Conservation (phyloP, 2,797 vertebrate species). For the Sebastiscus tertius region DNA sequence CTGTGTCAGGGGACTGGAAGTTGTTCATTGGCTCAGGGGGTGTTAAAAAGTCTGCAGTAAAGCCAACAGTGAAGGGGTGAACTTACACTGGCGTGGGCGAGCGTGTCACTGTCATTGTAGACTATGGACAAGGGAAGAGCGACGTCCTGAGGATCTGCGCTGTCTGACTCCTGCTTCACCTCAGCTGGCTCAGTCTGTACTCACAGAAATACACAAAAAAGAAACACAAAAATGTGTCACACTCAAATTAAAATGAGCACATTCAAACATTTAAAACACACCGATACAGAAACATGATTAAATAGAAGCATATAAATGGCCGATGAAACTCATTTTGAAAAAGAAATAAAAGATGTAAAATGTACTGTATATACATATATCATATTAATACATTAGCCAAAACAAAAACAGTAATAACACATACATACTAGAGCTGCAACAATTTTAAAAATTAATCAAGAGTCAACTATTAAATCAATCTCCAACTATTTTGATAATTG, state of each 20-base stretch:
- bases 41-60: not conserved
- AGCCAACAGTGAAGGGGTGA: not conserved
- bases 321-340: not conserved
- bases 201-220: slow-evolving; percentile 18
- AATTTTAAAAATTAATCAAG: too few relatives aligned
- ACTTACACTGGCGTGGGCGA: slow-evolving; percentile 94
- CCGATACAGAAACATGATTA: not conserved
- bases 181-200: slow-evolving; percentile 78
- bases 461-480: too few relatives aligned
- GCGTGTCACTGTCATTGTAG: slow-evolving; percentile 90
- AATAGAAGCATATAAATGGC: not conserved
- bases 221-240: not conserved
- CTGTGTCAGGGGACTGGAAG: not conserved
- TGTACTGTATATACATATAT: too few relatives aligned
- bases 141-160: slow-evolving; percentile 76
- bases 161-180: slow-evolving; percentile 71
- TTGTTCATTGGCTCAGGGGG: not conserved
- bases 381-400: not conserved
- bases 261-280: not conserved
- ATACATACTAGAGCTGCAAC: not conserved
- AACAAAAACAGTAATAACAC: not conserved
- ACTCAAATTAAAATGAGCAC: not conserved
- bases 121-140: slow-evolving; percentile 89
- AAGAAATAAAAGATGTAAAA: not conserved
- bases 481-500: too few relatives aligned